Evolutionary conservation across 2,113 vertebrate species (phyloP).

Genomic region (Psephotus haematonotus): DNA sequence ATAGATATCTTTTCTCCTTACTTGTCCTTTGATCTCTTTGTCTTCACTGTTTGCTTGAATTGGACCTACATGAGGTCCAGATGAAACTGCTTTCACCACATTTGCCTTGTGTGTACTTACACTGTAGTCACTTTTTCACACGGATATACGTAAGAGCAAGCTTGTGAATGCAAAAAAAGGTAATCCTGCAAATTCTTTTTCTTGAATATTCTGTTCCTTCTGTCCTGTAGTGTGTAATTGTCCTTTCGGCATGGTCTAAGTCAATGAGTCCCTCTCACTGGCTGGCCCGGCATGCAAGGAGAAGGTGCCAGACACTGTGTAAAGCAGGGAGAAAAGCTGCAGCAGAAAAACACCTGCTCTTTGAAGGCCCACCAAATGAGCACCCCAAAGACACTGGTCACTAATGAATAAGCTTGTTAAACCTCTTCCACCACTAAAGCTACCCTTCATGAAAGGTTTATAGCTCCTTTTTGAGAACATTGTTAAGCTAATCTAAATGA

Average conservation of each 20-base stretch:
- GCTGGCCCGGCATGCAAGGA: background rate
- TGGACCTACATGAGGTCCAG: background rate
- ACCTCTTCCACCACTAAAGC: background rate
- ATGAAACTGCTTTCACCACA: fast-evolving
- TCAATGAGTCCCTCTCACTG: background rate
- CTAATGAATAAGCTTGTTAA: conserved; percentile 40
- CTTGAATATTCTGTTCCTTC: background rate
- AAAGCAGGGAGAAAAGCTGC: background rate
- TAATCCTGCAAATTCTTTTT: background rate
- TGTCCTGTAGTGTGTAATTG: fast-evolving
- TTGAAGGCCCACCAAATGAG: background rate
- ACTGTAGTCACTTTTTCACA: background rate
- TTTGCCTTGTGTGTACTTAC: fast-evolving
- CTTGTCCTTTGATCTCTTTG: background rate
- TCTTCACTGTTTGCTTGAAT: background rate
- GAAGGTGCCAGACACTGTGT: background rate
- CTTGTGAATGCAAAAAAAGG: background rate
- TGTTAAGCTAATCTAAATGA: conserved; percentile 34
- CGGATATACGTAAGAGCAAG: background rate
- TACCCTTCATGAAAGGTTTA: conserved; percentile 1
- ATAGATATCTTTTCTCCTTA: background rate
- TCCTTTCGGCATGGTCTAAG: background rate
- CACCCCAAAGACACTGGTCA: background rate
- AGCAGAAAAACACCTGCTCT: conserved; percentile 44
- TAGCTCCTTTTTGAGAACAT: conserved; percentile 16